A percentile compares a stretch with the other conserved stretches of the same genome.
Conservation (phyloP, 2,888 invertebrate species). For the Apamea epomidion region DNA sequence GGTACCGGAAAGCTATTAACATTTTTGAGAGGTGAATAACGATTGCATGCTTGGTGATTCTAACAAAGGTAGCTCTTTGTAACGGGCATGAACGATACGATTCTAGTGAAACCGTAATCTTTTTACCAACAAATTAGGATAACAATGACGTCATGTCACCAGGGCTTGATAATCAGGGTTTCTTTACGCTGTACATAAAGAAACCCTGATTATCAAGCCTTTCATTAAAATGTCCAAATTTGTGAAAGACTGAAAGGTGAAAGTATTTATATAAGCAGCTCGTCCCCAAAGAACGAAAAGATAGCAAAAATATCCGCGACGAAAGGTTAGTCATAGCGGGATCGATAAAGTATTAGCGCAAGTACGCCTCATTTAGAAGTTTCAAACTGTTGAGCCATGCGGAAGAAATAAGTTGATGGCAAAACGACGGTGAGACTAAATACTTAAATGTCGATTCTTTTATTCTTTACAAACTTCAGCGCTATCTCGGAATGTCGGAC, state of each 20-base stretch:
- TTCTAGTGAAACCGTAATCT: constrained; percentile 31
- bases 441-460: constrained; percentile 56
- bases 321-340: constrained; percentile 49
- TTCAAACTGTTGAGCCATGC: constrained; percentile 45
- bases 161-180: background rate
- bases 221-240: constrained; percentile 6
- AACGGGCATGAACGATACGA: constrained; percentile 29
- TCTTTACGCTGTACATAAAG: background rate
- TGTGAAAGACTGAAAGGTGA: constrained; percentile 26
- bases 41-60: constrained; percentile 41
- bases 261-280: constrained; percentile 27
- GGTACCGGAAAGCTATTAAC: constrained; percentile 57
- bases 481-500: constrained; percentile 57
- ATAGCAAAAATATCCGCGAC: constrained; percentile 38
- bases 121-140: constrained; percentile 27
- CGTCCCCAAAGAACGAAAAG: constrained; percentile 20
- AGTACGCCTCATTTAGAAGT: constrained; percentile 55
- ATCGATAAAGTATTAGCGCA: constrained; percentile 61
- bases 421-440: constrained; percentile 47
- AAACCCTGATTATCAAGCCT: no score
- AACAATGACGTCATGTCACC: constrained; percentile 24
- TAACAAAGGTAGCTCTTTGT: constrained; percentile 44
- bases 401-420: constrained; percentile 41
- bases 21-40: constrained; percentile 59
- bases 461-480: constrained; percentile 57